Evolutionary conservation across 2,888 invertebrate genomes (phyloP).

Genomic region (Coenonympha glycerion): DNA sequence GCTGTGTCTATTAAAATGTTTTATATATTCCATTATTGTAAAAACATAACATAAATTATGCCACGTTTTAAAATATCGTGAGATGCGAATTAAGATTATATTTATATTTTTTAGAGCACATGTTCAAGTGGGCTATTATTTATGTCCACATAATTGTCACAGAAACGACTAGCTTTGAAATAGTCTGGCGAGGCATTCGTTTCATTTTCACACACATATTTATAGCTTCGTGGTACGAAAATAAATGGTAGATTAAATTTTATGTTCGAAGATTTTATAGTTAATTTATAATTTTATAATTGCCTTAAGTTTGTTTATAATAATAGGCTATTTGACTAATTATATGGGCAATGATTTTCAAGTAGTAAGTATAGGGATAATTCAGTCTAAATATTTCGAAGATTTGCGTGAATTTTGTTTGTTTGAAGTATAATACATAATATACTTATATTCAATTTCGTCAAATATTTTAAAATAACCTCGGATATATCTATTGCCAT

Average conservation of each 20-base stretch:
- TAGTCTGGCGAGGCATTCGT: constrained; percentile 11
- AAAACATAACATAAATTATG: constrained; percentile 28
- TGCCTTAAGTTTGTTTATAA: no score
- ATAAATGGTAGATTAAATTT: constrained; percentile 3
- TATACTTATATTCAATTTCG: no score
- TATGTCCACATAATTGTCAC: constrained; percentile 22
- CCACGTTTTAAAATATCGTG: constrained; percentile 23
- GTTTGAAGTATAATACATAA: no score
- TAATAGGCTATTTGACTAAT: no score
- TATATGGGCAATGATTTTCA: no score
- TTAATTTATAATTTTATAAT: no score
- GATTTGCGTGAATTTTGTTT: no score
- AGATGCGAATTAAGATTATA: constrained; percentile 16
- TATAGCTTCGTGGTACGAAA: constrained; percentile 13
- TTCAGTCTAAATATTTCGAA: no score
- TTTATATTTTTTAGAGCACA: constrained; percentile 10
- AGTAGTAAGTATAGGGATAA: no score
- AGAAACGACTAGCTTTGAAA: constrained; percentile 20
- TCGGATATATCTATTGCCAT: no score
- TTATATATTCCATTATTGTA: background rate
- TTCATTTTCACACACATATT: constrained; percentile 16
- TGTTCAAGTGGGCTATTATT: constrained; percentile 19
- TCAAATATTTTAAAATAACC: no score
- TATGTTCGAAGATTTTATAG: background rate
- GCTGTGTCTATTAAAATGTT: background rate